Percentiles rank a stretch among this genome's conserved stretches.
phyloP scores from a whole-genome alignment of 2,888 invertebrate genomes.

The Acanthosepion pharaonis region DNA sequence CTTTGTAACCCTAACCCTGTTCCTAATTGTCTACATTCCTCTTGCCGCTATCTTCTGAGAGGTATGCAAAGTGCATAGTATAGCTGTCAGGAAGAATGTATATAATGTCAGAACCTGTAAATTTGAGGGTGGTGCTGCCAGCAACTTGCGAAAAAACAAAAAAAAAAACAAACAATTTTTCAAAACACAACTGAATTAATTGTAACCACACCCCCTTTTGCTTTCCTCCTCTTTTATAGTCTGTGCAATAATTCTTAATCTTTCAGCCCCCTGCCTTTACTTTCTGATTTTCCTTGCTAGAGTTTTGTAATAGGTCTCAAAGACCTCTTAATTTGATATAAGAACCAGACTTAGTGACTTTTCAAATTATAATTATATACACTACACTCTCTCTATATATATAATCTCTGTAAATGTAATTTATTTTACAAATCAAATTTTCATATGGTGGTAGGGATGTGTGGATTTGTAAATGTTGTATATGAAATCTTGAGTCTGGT shows the following conservation, averaged over 20 bases:
- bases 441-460: too few species aligned
- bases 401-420: too few species aligned
- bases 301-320: not conserved
- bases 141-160: not conserved
- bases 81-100: not conserved
- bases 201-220: not conserved
- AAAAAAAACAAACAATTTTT: not conserved
- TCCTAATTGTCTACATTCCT: not conserved
- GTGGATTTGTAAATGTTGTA: too few species aligned
- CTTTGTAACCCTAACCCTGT: not conserved
- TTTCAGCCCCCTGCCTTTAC: not conserved
- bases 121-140: not conserved
- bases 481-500: too few species aligned
- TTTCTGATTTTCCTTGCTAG: not conserved
- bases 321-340: not conserved
- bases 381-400: too few species aligned
- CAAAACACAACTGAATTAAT: conserved; percentile 17
- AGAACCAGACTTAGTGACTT: not conserved
- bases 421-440: too few species aligned
- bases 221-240: too few species aligned
- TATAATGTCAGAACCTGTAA: not conserved
- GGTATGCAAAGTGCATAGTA: not conserved
- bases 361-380: not conserved
- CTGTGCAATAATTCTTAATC: not conserved
- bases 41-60: not conserved